A percentile compares a stretch with the other conserved stretches of the same genome.
These are phyloP conservation scores for Podilymbus podiceps DNA, from an alignment of 2,113 vertebrate genomes.

Conservation along the genomic window DNA sequence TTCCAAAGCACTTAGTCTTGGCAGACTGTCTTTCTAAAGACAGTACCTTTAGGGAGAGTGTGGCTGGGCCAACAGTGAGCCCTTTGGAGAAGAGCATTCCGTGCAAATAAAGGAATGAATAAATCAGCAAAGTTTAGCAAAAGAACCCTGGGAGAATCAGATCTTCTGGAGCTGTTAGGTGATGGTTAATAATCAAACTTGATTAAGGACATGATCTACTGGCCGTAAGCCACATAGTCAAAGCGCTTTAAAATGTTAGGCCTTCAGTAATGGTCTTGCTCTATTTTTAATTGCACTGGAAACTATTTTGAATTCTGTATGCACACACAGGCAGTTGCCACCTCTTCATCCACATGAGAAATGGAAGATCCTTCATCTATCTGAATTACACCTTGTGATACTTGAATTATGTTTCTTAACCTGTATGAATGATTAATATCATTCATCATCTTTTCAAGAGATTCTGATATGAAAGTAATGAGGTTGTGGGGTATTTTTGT, in stretches of 20 bases:
- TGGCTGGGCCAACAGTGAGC: background rate
- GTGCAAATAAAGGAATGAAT: background rate
- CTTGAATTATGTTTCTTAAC: background rate
- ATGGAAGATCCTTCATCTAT: background rate
- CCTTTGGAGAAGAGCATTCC: background rate
- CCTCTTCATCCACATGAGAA: background rate
- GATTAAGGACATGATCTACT: constrained; percentile 14
- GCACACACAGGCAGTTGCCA: background rate
- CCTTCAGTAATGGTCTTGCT: background rate
- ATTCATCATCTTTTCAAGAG: too few relatives aligned
- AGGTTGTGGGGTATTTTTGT: background rate
- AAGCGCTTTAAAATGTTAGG: background rate
- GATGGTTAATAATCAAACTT: background rate
- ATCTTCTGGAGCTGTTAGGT: background rate
- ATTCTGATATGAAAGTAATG: background rate
- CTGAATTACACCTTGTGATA: background rate
- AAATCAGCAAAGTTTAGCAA: background rate
- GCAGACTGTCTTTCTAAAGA: background rate
- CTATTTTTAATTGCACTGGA: background rate
- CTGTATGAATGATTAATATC: background rate
- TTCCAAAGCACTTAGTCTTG: background rate
- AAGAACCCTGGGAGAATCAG: background rate
- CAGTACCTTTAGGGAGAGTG: background rate
- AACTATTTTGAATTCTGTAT: background rate
- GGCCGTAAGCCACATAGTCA: background rate